phyloP scores from a whole-genome alignment of 2,797 vertebrate genomes.

The Anguilla obscura region DNA sequence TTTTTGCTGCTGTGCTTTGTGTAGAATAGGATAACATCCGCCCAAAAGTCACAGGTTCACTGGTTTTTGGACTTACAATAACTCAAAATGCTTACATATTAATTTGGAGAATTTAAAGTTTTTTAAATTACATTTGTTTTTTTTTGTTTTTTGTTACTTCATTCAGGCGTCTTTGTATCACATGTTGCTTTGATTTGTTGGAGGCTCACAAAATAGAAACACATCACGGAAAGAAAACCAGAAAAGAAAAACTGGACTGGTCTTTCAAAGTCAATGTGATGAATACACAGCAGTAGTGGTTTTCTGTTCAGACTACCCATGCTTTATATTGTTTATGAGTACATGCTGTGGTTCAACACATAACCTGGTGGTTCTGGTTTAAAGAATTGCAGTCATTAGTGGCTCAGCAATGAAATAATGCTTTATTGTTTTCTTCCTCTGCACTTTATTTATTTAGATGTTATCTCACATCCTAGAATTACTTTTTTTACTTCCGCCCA shows the following conservation, averaged over 20 bases:
- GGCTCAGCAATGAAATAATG: slow-evolving; percentile 53
- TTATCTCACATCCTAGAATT: slow-evolving; percentile 55
- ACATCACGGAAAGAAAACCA: slow-evolving; percentile 40
- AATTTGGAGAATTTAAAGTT: neutral
- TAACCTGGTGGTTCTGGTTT: slow-evolving; percentile 48
- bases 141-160: neutral
- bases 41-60: neutral
- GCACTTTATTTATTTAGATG: slow-evolving; percentile 51
- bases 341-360: slow-evolving; percentile 41
- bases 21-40: neutral
- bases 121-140: neutral
- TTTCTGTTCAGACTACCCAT: slow-evolving; percentile 35
- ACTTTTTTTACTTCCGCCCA: slow-evolving; percentile 53
- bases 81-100: neutral
- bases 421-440: slow-evolving; percentile 52
- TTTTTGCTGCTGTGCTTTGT: neutral
- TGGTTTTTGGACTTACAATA: neutral
- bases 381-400: slow-evolving; percentile 51
- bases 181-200: slow-evolving; percentile 35
- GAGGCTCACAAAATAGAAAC: slow-evolving; percentile 47
- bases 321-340: slow-evolving; percentile 40
- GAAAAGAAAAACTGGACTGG: slow-evolving; percentile 29
- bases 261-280: slow-evolving; percentile 26
- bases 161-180: slow-evolving; percentile 32
- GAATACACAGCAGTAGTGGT: slow-evolving; percentile 39